Base-by-base conservation (phyloP, 2,113 vertebrate genomes). In the Callionymus lyra region DNA sequence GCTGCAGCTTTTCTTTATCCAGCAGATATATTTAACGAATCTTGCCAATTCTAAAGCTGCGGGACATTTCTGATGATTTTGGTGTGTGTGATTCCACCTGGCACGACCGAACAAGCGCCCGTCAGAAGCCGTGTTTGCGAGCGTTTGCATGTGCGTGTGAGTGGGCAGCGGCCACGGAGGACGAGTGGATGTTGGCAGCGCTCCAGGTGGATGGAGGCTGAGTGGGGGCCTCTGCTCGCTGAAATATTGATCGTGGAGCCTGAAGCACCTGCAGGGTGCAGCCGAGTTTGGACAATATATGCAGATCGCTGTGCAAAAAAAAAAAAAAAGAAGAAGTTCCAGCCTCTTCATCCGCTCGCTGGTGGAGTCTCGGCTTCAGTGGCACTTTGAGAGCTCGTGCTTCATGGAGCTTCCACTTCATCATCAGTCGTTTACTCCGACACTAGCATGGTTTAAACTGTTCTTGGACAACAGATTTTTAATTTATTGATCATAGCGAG, bases 201-300 rank as follows among this genome's bases (percentile, higher is more conserved):
- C 36, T 80, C 80, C 83, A 82, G 65, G 50, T 64, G 41, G 55
- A 72, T 65, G 65, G 59, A 79, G 74, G 66, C 69, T 61, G 65
- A 75, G 54, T 51, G 21, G 70, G 72, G 49, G 70, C 70, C 74
- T 82, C 56, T n/a, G 47, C 37, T 12, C 31, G 33, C 64, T 77
- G 53, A 78, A 74, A 71, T 79, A 84, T 83, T 67, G 79, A 83
- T 82, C 61, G 31, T 44, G 56, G 63, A 54, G 66, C 60, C 55
- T 41, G 53, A 56, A 64, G 55, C 60, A 40, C 42, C 74, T 58
- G 34, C 43, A 2, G 68, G 71, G 72, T 33, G 48, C 18, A 16
- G 59, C 55, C 71, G 38, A 38, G 16, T 62, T 73, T 63, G 69
- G 67, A 76, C 62, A 59, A 50, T 15, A 46, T 52, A 59, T 43